These are phyloP conservation scores for Nettapus auritus DNA, from an alignment of 2,113 vertebrate genomes.

Conservation along the genomic window DNA sequence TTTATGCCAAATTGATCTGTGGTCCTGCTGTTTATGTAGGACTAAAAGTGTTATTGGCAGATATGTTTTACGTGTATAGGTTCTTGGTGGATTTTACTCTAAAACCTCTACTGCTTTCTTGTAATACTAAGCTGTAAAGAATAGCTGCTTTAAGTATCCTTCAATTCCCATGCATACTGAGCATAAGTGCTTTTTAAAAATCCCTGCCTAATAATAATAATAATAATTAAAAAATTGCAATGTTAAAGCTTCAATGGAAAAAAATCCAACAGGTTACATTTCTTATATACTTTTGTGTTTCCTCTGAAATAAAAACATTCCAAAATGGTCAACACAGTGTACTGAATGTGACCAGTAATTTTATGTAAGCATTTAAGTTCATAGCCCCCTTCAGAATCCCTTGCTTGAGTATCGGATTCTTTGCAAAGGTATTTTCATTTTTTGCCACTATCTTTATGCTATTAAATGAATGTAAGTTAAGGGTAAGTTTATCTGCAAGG, in stretches of 20 bases:
- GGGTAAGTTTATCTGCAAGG: slow-evolving; percentile 54
- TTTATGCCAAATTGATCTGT: neutral
- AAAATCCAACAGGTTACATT: slow-evolving; percentile 13
- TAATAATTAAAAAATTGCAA: neutral
- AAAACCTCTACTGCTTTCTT: neutral
- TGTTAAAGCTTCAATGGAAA: neutral
- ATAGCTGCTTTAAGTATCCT: neutral
- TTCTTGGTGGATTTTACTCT: neutral
- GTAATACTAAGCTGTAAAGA: neutral
- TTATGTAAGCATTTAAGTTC: slow-evolving; percentile 63
- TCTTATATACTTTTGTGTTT: slow-evolving; percentile 2
- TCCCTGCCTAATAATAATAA: neutral
- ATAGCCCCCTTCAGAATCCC: slow-evolving; percentile 53
- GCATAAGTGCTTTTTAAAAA: neutral
- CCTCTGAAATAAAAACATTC: slow-evolving; percentile 54
- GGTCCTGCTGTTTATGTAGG: neutral
- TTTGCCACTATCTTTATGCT: slow-evolving; percentile 26
- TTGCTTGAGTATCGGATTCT: slow-evolving; percentile 56
- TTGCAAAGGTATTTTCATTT: slow-evolving; percentile 39
- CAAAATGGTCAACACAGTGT: slow-evolving; percentile 38
- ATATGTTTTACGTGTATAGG: neutral
- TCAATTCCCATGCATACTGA: neutral
- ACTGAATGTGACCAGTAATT: slow-evolving; percentile 65
- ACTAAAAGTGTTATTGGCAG: neutral
- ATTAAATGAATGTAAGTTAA: slow-evolving; percentile 54